These are phyloP conservation scores for Meloidogyne floridensis DNA, from an alignment of 1,140 invertebrate genomes.

Conservation along the genomic window DNA sequence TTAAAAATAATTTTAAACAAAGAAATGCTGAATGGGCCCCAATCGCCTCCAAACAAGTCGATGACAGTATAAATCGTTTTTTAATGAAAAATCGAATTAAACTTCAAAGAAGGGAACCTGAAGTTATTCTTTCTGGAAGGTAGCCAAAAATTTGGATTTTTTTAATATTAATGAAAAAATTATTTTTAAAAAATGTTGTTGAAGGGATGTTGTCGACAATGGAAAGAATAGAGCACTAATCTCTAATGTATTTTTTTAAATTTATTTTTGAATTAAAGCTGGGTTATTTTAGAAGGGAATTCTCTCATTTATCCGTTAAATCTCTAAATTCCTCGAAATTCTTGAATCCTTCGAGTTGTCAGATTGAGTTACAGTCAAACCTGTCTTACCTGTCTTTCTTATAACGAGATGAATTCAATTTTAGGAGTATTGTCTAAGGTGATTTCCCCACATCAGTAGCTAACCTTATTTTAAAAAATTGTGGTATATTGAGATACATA, in stretches of 20 bases:
- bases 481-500: too few species aligned
- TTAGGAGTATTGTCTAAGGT: too few species aligned
- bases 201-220: constrained; percentile 54
- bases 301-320: neutral
- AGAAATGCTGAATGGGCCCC: constrained; percentile 48
- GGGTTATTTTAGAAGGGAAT: neutral
- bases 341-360: too few species aligned
- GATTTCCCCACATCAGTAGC: too few species aligned
- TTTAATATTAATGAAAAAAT: neutral
- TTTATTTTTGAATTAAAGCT: neutral
- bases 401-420: too few species aligned
- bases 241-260: constrained; percentile 39
- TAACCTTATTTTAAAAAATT: too few species aligned
- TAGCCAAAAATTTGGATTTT: neutral
- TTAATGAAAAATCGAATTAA: constrained; percentile 50
- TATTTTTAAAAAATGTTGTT: constrained; percentile 8
- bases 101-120: constrained; percentile 52
- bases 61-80: constrained; percentile 57
- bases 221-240: constrained; percentile 55
- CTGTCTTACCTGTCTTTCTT: too few species aligned
- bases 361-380: too few species aligned
- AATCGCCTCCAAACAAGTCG: constrained; percentile 55
- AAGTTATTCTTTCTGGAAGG: constrained; percentile 47
- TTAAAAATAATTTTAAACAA: neutral
- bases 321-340: too few species aligned